phyloP scores from a whole-genome alignment of 2,888 invertebrate species.

The Myopa testacea region DNA sequence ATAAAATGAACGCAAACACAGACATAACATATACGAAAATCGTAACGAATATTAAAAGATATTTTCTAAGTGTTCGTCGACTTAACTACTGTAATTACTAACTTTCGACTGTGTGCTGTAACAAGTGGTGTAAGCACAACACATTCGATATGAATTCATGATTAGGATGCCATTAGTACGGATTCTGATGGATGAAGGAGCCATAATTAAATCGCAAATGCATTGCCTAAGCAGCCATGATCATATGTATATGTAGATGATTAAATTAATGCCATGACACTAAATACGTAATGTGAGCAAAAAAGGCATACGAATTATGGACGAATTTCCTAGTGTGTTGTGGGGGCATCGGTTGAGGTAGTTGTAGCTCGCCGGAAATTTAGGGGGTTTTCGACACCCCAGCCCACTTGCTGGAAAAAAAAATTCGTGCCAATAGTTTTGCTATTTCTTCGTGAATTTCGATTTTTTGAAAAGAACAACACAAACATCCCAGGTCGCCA shows the following conservation, averaged over 20 bases:
- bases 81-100: neutral
- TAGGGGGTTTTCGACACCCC: too few relatives aligned
- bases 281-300: neutral
- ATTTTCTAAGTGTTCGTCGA: neutral
- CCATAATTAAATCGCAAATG: conserved; percentile 13
- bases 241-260: neutral
- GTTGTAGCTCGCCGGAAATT: too few relatives aligned
- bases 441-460: too few relatives aligned
- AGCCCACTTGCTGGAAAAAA: too few relatives aligned
- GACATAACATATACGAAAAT: neutral
- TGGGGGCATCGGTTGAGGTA: too few relatives aligned
- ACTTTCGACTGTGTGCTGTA: neutral
- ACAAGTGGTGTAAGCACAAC: neutral
- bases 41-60: neutral
- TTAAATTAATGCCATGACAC: too few relatives aligned
- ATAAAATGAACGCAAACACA: neutral
- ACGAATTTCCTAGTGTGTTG: too few relatives aligned
- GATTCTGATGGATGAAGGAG: conserved; percentile 2
- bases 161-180: conserved; percentile 10
- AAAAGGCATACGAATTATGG: neutral
- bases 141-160: neutral
- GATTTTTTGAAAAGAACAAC: too few relatives aligned
- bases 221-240: conserved; percentile 6
- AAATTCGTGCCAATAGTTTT: too few relatives aligned
- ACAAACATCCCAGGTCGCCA: too few relatives aligned